These are phyloP conservation scores for Corythaixoides concolor DNA, from an alignment of 2,113 vertebrate genomes.

Conservation along the genomic window DNA sequence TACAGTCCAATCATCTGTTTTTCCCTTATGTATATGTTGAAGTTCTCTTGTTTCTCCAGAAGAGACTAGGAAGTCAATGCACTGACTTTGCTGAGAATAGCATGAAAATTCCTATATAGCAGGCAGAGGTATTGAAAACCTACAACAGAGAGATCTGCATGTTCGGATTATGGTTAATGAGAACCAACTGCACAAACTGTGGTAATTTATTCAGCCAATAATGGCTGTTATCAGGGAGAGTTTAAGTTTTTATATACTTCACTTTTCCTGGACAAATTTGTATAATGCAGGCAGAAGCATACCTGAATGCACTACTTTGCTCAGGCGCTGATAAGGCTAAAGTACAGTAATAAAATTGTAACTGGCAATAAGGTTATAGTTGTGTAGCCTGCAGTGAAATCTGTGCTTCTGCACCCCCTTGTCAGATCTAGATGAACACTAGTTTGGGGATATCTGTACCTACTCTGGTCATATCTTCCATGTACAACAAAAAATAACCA, in stretches of 20 bases:
- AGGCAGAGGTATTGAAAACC: neutral
- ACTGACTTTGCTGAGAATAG: neutral
- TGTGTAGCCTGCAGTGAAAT: neutral
- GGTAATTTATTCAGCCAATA: neutral
- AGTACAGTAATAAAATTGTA: neutral
- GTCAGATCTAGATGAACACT: neutral
- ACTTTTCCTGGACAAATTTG: neutral
- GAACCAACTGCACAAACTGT: neutral
- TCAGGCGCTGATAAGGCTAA: fast-evolving
- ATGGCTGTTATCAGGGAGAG: neutral
- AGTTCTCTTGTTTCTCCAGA: neutral
- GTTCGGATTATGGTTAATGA: neutral
- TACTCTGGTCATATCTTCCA: neutral
- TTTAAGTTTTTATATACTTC: neutral
- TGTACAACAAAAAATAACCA: neutral
- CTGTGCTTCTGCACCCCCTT: neutral
- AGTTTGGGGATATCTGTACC: neutral
- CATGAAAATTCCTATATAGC: neutral
- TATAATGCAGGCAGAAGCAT: fast-evolving
- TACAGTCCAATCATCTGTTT: neutral
- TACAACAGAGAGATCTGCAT: neutral
- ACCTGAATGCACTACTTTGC: neutral
- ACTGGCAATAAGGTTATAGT: neutral
- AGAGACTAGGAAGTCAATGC: neutral
- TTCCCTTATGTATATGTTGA: neutral